These are phyloP conservation scores for Phataginus tricuspis DNA, from an alignment of 2,797 vertebrate genomes.

Conservation along the genomic window DNA sequence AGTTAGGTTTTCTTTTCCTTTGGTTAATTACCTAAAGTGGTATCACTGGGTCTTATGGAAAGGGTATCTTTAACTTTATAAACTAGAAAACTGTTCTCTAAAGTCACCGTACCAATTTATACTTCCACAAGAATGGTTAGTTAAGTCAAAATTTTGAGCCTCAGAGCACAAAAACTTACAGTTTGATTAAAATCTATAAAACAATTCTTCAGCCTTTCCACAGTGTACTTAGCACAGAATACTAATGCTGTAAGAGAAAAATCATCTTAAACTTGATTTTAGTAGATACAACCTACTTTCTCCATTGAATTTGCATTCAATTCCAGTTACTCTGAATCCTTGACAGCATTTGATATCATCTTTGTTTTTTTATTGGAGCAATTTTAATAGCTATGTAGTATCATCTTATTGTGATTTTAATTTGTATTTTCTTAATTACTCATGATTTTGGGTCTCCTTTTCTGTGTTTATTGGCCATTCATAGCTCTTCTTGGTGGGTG, in stretches of 20 bases:
- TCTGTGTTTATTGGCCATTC: background rate
- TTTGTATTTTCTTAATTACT: background rate
- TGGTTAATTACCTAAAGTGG: background rate
- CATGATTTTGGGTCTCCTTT: background rate
- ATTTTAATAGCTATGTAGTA: background rate
- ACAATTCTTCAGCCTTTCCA: background rate
- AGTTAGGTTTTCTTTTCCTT: background rate
- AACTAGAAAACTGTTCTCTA: background rate
- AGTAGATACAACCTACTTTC: background rate
- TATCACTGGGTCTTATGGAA: background rate
- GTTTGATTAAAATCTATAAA: background rate
- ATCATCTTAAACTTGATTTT: background rate
- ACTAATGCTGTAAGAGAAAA: background rate
- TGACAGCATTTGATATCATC: background rate
- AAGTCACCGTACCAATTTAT: background rate
- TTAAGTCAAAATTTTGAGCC: constrained; percentile 55
- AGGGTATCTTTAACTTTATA: background rate
- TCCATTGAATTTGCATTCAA: background rate
- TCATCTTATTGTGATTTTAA: background rate
- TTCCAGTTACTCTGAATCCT: background rate
- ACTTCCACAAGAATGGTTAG: background rate
- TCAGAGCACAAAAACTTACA: background rate
- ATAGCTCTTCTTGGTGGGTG: background rate
- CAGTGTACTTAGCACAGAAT: background rate
- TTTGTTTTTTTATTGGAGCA: background rate